These are phyloP conservation scores for Notarius quadriscutis DNA, from an alignment of 2,113 vertebrate species.

Conservation along the genomic window DNA sequence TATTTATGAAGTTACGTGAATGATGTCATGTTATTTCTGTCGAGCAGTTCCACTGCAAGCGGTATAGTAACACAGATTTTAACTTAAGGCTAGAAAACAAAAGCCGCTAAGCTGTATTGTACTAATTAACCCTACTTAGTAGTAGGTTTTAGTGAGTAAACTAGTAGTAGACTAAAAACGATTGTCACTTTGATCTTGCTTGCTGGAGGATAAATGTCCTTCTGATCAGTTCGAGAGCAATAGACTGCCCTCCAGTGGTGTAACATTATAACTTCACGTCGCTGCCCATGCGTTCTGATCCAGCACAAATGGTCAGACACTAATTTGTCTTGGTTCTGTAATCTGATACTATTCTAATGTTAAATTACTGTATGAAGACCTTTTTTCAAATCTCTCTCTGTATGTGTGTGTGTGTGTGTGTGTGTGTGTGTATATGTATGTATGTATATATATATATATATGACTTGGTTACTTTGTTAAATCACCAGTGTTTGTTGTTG, in stretches of 20 bases:
- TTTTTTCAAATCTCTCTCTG: background rate
- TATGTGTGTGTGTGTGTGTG: too few species aligned
- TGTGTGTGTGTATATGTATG: too few species aligned
- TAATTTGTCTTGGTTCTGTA: background rate
- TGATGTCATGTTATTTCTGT: background rate
- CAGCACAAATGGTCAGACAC: background rate
- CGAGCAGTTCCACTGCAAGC: background rate
- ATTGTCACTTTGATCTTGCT: slow-evolving; percentile 16
- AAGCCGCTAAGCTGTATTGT: background rate
- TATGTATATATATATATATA: background rate
- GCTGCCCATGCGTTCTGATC: slow-evolving; percentile 5
- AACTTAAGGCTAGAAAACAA: background rate
- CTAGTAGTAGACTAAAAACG: slow-evolving; percentile 11
- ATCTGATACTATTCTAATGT: background rate
- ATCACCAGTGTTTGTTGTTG: slow-evolving; percentile 33
- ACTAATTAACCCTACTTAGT: background rate
- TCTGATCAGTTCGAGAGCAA: slow-evolving; percentile 40
- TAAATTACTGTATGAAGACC: background rate
- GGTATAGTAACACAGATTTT: background rate
- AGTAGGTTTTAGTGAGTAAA: slow-evolving; percentile 5
- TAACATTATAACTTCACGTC: slow-evolving; percentile 3
- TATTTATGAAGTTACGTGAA: background rate
- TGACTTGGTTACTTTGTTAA: background rate
- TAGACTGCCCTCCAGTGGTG: slow-evolving; percentile 52
- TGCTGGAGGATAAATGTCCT: slow-evolving; percentile 18